These are phyloP conservation scores for Exaiptasia diaphana DNA, from an alignment of 64 coral and sea anemone genomes.

Conservation along the genomic window DNA sequence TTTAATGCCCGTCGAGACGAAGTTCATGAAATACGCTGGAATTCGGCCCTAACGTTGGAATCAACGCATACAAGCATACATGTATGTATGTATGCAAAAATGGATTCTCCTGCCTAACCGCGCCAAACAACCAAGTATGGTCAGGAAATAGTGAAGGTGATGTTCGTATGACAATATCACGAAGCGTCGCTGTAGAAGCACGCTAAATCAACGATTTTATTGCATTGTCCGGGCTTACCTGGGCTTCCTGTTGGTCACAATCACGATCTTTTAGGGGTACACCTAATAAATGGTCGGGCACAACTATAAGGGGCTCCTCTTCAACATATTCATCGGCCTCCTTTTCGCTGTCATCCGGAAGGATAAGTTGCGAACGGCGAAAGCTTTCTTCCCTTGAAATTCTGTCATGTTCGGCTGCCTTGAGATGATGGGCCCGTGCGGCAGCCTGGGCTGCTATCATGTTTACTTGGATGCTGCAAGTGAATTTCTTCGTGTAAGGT, in stretches of 20 bases:
- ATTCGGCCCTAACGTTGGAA: neutral
- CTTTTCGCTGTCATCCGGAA: slow-evolving; percentile 25
- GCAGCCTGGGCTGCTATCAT: slow-evolving; percentile 90
- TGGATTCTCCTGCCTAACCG: neutral
- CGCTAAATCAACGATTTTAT: neutral
- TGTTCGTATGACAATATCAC: neutral
- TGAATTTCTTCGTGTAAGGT: slow-evolving; percentile 72
- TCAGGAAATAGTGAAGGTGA: neutral
- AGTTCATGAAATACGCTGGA: neutral
- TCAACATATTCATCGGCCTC: slow-evolving; percentile 23
- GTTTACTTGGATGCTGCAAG: slow-evolving; percentile 72
- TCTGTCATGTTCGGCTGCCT: slow-evolving; percentile 59
- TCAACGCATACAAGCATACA: neutral
- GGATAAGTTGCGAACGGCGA: slow-evolving; percentile 61
- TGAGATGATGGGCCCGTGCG: slow-evolving; percentile 70
- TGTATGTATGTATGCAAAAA: slow-evolving; percentile 5
- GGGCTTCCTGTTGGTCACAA: slow-evolving; percentile 56
- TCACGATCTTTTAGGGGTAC: slow-evolving; percentile 96
- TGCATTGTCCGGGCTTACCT: slow-evolving; percentile 60
- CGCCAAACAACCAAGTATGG: neutral
- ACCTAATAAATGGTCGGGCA: slow-evolving; percentile 79
- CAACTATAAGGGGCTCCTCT: slow-evolving; percentile 25
- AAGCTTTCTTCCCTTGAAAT: slow-evolving; percentile 61
- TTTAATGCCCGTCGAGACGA: neutral
- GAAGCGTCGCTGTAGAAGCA: neutral